phyloP scores from a whole-genome alignment of 2,113 vertebrate species.

The Menura novaehollandiae region DNA sequence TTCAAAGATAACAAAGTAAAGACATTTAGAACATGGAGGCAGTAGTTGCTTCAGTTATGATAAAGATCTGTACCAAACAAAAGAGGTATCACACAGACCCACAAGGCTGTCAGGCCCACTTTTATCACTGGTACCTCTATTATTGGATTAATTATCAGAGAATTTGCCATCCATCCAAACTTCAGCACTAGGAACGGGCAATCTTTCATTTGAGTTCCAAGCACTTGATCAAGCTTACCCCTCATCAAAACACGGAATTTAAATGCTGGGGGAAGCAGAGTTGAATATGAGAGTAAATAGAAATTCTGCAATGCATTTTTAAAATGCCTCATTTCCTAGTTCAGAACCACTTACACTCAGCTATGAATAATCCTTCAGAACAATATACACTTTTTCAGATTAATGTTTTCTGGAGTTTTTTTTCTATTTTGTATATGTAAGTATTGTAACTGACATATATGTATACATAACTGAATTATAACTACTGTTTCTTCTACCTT shows the following conservation, averaged over 20 bases:
- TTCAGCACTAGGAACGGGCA: neutral
- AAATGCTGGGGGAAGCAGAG: neutral
- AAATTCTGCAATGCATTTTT: neutral
- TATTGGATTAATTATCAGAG: neutral
- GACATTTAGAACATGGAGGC: neutral
- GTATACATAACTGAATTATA: neutral
- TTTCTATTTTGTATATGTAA: neutral
- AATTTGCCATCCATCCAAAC: neutral
- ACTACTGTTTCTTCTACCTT: neutral
- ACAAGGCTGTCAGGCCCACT: neutral
- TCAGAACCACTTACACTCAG: neutral
- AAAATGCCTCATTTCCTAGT: neutral
- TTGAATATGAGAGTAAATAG: neutral
- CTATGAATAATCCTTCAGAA: neutral
- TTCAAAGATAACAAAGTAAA: neutral
- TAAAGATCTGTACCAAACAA: neutral
- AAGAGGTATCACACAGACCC: neutral
- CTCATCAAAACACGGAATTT: neutral
- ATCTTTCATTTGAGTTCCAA: neutral
- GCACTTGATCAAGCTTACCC: neutral
- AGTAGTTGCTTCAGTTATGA: neutral
- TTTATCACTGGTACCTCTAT: neutral
- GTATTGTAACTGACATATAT: neutral
- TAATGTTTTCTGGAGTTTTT: neutral
- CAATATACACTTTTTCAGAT: neutral